Conservation (phyloP, 2,797 vertebrate genomes). For the Mycteria americana region DNA sequence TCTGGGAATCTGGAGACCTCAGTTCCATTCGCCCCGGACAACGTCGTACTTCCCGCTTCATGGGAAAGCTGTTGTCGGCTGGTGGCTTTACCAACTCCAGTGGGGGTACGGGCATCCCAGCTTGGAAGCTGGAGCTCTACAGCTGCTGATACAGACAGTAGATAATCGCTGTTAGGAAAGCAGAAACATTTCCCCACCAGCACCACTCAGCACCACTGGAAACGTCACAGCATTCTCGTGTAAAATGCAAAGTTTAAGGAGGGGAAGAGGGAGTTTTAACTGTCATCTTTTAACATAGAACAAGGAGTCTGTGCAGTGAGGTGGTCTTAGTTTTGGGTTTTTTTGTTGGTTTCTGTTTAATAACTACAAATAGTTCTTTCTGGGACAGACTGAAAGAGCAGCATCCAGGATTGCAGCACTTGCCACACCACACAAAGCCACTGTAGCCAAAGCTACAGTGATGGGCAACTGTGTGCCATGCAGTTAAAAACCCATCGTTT, state of each 20-base stretch:
- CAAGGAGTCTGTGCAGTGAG: not conserved
- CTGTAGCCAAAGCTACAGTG: no score
- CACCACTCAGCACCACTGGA: fast-evolving
- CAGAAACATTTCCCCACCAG: not conserved
- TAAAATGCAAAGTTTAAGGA: not conserved
- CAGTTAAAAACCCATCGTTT: not conserved
- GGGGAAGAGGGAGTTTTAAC: not conserved
- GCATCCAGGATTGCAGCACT: not conserved
- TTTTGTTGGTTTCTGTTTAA: not conserved
- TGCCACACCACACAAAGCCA: not conserved
- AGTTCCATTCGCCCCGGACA: not conserved
- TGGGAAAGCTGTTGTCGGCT: not conserved
- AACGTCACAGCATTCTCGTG: not conserved
- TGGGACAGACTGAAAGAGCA: not conserved
- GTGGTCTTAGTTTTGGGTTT: not conserved
- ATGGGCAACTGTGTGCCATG: not conserved
- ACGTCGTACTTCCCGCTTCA: not conserved
- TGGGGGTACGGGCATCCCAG: not conserved
- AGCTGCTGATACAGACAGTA: not conserved
- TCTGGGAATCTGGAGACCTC: not conserved
- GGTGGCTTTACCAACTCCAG: not conserved
- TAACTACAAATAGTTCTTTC: not conserved
- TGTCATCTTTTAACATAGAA: no score
- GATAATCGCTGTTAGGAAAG: not conserved
- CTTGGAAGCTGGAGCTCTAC: not conserved